Base-by-base conservation (phyloP, 1,140 invertebrate species). In the Aphidius ervi region DNA sequence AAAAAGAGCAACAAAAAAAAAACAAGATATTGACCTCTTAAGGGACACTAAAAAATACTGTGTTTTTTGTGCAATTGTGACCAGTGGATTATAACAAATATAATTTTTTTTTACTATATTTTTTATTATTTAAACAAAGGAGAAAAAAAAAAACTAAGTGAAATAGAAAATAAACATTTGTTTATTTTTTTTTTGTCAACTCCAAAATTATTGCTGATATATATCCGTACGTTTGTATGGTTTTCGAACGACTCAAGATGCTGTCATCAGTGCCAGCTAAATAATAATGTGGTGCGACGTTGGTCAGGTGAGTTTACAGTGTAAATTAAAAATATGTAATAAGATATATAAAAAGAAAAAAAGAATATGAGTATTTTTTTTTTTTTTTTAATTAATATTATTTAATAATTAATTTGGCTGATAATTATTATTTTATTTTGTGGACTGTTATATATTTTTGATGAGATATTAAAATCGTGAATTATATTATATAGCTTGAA, bases 261-360 rank as follows among this genome's bases (percentile, higher is more conserved):
- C 74, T 78, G 77, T 78, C 75, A 68, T 73, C 74, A 66, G 67
- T 71, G 76, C 72, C 72, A 78, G 76, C 74, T 69, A 78, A 76
- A 76, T 76, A 78, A 79, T 74, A 74, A 80, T 80, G 78, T 80
- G 76, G 78, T 78, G 74, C 77, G 77, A 80, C 76, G 72, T 78
- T 76, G 73, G 73, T 72, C 77, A 80, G 78, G 78, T 79, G 76
- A 80, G 76, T 78, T 69, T 61, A 16, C 16, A 16, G 16, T 16
- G 16, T 46, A 6, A 50, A 56, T 56, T 9, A 60, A 42, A 59
- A 37, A 39, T 41, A 16, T 40, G 20, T 9, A 20, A 47, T 6
- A 43, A 6, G 42, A 43, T 7, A 50, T 49, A 41, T 50, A 8
- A 37, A 43, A 23, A n/a, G n/a, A 47, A 16, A 16, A 16, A 16